Base-by-base conservation (phyloP, 2,797 vertebrate genomes). In the Tokudaia muenninki region DNA sequence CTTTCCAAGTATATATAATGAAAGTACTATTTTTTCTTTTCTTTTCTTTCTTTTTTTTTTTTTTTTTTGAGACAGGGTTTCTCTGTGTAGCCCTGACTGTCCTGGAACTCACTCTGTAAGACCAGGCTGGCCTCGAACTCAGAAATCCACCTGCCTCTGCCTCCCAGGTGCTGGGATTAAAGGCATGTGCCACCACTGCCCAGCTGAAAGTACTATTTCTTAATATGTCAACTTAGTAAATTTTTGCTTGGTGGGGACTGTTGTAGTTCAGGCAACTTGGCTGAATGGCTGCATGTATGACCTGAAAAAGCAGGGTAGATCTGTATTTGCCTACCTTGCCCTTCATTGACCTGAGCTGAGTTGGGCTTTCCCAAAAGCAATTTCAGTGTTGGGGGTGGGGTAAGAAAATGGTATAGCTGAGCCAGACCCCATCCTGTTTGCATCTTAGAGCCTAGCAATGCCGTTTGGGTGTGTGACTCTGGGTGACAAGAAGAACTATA, bases 401-500 rank as follows among this genome's bases (percentile, higher is more conserved):
- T 61, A 41, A 55, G 82, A 81, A 50, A 87, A 47, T 26, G 2
- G 63, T 82, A 2, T 6, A 10, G 44, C 83, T 97, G 80, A 97
- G 65, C 37, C 83, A 61, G 92, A 91, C 13, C 55, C 47, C 31
- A 29, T 92, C 74, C 82, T 91, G 65, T 79, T 93, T 4, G 1
- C 96, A 98, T 98, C 97, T 98, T 97, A 95, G 97, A 98, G 96
- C 97, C 98, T 88, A 99, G 99, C 99, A 98, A 99, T 99, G 99
- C 99, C 99, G 98, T 99, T 99, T 99, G 99, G 99, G 99, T 99
- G 99, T 98, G 99, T 99, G 98, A 99, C 99, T 50, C 99, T 99
- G 96, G 99, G 99, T 29, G 99, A 99, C 98, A 99, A 99, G 99
- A 99, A 99, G 99, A 99, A 99, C 99, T 99, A 99, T 97, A 99